Percentiles rank a stretch among this genome's conserved stretches.
These are phyloP conservation scores for Chromobotia macracanthus DNA, from an alignment of 2,797 vertebrate genomes.

Conservation along the genomic window DNA sequence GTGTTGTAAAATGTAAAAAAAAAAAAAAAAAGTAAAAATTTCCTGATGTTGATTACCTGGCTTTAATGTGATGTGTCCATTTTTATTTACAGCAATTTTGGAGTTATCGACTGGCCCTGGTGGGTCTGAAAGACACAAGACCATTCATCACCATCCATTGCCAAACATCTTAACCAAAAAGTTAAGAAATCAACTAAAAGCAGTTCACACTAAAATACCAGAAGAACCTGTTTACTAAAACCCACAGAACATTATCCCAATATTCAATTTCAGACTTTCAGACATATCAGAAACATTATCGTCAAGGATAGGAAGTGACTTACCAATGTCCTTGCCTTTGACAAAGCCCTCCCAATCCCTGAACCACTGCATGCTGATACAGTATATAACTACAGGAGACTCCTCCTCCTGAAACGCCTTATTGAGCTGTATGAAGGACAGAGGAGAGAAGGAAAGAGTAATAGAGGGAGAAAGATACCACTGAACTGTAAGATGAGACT, in stretches of 20 bases:
- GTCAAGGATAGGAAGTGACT: conserved; percentile 56
- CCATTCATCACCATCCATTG: neutral
- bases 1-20: too few species aligned
- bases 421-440: conserved; percentile 82
- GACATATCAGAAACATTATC: neutral
- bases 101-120: conserved; percentile 95
- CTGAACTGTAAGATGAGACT: conserved; percentile 13
- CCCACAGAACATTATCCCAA: neutral
- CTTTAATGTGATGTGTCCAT: conserved; percentile 87
- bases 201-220: neutral
- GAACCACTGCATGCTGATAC: conserved; percentile 99
- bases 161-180: neutral
- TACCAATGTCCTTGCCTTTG: conserved; percentile 92
- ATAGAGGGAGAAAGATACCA: conserved; percentile 9
- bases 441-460: neutral
- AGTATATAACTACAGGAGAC: conserved; percentile 94
- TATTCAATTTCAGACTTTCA: conserved; percentile 17
- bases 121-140: conserved; percentile 79
- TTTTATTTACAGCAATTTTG: conserved; percentile 93
- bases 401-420: conserved; percentile 99
- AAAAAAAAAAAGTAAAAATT: too few species aligned
- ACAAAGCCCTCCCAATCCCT: conserved; percentile 99
- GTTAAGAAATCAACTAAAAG: neutral
- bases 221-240: neutral
- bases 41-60: conserved; percentile 80